Percentiles rank a stretch among this genome's conserved stretches.
Conservation (phyloP, 2,888 invertebrate genomes). For the Acleris literana region DNA sequence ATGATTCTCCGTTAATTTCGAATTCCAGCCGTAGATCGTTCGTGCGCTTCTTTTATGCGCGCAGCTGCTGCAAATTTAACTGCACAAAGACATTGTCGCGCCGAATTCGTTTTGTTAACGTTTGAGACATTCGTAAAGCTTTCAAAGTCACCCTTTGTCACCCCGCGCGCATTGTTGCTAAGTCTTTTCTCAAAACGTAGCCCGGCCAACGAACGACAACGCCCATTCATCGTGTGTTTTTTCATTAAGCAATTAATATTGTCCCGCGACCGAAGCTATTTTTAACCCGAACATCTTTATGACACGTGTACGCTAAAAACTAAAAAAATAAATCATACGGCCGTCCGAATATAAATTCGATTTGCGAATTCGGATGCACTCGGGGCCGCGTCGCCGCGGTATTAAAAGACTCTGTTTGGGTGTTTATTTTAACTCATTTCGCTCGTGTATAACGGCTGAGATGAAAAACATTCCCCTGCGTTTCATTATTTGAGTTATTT, state of each 20-base stretch:
- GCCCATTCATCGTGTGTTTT: constrained; percentile 60
- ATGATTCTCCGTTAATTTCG: constrained; percentile 76
- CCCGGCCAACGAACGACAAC: constrained; percentile 61
- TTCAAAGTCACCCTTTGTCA: constrained; percentile 74
- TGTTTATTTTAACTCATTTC: constrained; percentile 83
- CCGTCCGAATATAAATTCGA: constrained; percentile 67
- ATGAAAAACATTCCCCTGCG: constrained; percentile 83
- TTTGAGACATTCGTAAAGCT: constrained; percentile 65
- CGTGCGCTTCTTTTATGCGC: constrained; percentile 64
- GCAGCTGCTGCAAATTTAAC: constrained; percentile 73
- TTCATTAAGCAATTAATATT: constrained; percentile 56
- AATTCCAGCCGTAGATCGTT: constrained; percentile 68
- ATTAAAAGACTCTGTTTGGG: constrained; percentile 78
- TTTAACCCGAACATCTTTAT: constrained; percentile 62
- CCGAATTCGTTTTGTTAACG: constrained; percentile 69
- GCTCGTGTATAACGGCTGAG: constrained; percentile 79
- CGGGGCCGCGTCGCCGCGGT: constrained; percentile 73
- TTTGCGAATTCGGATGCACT: constrained; percentile 74
- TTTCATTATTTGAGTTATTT: constrained; percentile 82
- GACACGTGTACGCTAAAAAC: constrained; percentile 58
- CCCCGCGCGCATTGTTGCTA: constrained; percentile 48
- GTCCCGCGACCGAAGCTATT: constrained; percentile 55
- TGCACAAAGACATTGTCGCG: constrained; percentile 72
- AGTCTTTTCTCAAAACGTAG: constrained; percentile 60
- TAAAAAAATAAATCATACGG: constrained; percentile 75